Base-by-base conservation (phyloP, 2,888 invertebrate genomes). In the Dasypolia templi region DNA sequence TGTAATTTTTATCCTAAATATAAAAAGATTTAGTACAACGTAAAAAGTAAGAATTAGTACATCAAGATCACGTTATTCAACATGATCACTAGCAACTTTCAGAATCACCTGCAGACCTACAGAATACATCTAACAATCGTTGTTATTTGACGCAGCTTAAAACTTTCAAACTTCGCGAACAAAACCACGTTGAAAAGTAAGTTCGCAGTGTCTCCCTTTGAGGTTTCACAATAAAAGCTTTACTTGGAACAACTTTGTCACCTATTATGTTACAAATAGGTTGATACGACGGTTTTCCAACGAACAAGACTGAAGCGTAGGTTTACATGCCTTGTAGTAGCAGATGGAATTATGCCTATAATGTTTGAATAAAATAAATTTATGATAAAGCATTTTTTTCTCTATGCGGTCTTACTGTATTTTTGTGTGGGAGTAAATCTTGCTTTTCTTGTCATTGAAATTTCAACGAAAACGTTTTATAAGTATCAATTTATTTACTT, bases 181-280 rank as follows among this genome's bases (percentile, higher is more conserved):
- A 55, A 73, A 83, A 79, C 81, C 66, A 19, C 65, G 39, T 59
- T 67, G 51, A 29, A 46, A 74, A 81, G 58, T 79, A 73, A n/a
- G 51, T 55, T 49, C 44, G 0, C 49, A 61, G 59, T 65, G 68
- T 22, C 14, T 64, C 29, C 63, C 70, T 71, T 75, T 81, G 75
- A 69, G 32, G 70, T 76, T 76, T 65, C 4, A 72, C 42, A 65
- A 66, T 64, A 49, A 53, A 73, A 67, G 66, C 51, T 72, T 59
- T 62, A 46, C 46, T 75, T 17, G 49, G 32, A 32, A 61, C 42
- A 73, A 71, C 66, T 67, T 80, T 72, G 68, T 56, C 29, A 65
- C 49, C 32, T 70, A 58, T 73, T 72, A 53, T 53, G 35, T 80
- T 67, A 63, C 29, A 68, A 79, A 83, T 70, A 59, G 63, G 61